These are phyloP conservation scores for Melinaea menophilus DNA, from an alignment of 2,888 invertebrate species.

Conservation along the genomic window DNA sequence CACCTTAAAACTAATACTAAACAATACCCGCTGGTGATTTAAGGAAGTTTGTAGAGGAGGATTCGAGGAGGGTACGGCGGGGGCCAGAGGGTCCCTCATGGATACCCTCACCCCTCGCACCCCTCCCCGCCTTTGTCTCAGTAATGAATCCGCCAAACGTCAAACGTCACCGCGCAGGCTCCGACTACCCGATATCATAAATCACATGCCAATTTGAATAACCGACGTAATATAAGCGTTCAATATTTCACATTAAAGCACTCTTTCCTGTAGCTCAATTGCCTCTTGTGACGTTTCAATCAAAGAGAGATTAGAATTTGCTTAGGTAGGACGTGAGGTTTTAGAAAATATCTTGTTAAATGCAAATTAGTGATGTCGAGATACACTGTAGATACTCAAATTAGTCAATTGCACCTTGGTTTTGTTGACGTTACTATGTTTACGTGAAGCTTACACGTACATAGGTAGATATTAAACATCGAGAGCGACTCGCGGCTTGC, in stretches of 20 bases:
- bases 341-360: constrained; percentile 64
- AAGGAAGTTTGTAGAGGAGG: constrained; percentile 66
- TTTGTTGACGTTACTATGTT: constrained; percentile 7
- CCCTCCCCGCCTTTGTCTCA: constrained; percentile 63
- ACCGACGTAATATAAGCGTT: constrained; percentile 52
- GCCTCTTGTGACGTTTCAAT: constrained; percentile 24
- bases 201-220: constrained; percentile 54
- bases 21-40: constrained; percentile 73
- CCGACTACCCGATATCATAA: constrained; percentile 53
- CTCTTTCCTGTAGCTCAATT: constrained; percentile 17
- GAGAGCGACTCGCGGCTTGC: constrained; percentile 27
- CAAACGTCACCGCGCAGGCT: constrained; percentile 70
- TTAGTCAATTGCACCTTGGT: constrained; percentile 45
- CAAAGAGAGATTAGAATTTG: constrained; percentile 43
- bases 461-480: constrained; percentile 14
- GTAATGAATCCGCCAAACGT: constrained; percentile 76
- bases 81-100: constrained; percentile 38
- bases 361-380: constrained; percentile 63
- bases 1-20: constrained; percentile 41
- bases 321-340: constrained; percentile 63
- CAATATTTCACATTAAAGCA: constrained; percentile 21
- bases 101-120: constrained; percentile 31
- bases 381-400: constrained; percentile 47
- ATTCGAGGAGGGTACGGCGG: constrained; percentile 34
- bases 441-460: not conserved